Percentiles rank a stretch among this genome's conserved stretches.
Conservation (phyloP, 2,113 vertebrate species). For the Lasiurus borealis region DNA sequence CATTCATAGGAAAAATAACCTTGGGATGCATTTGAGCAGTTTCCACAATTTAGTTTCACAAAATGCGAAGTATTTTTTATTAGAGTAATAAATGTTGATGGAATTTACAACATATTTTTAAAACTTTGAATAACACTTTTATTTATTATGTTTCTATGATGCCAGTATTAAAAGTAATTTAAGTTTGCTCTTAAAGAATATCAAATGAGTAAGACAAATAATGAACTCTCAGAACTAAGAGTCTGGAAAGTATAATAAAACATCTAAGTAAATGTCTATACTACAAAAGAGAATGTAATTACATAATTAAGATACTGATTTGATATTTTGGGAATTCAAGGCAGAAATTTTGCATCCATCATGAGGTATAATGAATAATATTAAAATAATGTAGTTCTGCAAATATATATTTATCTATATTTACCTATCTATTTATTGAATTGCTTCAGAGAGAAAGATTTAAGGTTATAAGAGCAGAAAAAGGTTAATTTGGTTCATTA, state of each 20-base stretch:
- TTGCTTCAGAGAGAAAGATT: neutral
- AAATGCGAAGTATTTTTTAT: neutral
- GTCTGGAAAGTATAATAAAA: neutral
- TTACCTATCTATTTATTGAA: neutral
- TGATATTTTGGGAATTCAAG: conserved; percentile 39
- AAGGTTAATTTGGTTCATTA: neutral
- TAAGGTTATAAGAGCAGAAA: neutral
- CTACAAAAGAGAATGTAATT: neutral
- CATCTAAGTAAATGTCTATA: neutral
- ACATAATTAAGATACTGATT: conserved; percentile 31
- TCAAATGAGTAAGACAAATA: conserved; percentile 29
- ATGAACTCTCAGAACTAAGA: neutral
- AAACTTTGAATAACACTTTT: neutral
- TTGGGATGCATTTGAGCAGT: neutral
- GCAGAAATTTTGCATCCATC: neutral
- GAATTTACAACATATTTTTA: neutral
- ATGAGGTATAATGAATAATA: neutral
- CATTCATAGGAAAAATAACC: neutral
- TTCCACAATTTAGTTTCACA: neutral
- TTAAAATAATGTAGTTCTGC: conserved; percentile 7
- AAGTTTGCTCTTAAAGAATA: neutral
- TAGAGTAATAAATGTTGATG: conserved; percentile 6
- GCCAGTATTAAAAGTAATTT: conserved; percentile 29
- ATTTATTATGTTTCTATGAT: neutral
- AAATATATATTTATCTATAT: neutral